Conservation (phyloP, 2,797 vertebrate genomes). For the Diplodus sargus region DNA sequence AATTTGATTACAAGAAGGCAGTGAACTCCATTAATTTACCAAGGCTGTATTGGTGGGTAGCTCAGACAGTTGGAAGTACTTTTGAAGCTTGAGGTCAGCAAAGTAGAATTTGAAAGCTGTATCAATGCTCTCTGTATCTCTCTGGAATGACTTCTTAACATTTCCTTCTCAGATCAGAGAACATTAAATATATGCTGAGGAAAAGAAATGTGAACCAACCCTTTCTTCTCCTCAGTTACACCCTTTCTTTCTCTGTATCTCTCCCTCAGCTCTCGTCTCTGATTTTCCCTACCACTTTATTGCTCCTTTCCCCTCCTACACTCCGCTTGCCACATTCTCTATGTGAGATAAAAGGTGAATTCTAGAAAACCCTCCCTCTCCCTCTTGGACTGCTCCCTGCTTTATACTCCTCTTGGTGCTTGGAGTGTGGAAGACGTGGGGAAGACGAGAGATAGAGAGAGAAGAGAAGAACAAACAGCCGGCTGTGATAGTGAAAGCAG, state of each 20-base stretch:
- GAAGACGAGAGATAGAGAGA: slow-evolving; percentile 36
- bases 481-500: slow-evolving; percentile 68
- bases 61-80: slow-evolving; percentile 38
- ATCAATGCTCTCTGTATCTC: slow-evolving; percentile 56
- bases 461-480: slow-evolving; percentile 57
- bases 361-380: slow-evolving; percentile 42
- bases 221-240: slow-evolving; percentile 41
- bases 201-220: slow-evolving; percentile 45
- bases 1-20: slow-evolving; percentile 16
- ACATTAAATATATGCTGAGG: slow-evolving; percentile 60
- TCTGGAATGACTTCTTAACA: slow-evolving; percentile 85
- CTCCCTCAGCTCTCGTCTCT: slow-evolving; percentile 56
- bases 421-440: slow-evolving; percentile 41
- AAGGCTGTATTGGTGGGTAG: slow-evolving; percentile 21
- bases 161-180: slow-evolving; percentile 82
- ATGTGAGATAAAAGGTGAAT: slow-evolving; percentile 71
- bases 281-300: slow-evolving; percentile 55
- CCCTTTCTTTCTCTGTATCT: slow-evolving; percentile 42
- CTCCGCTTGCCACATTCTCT: slow-evolving; percentile 44
- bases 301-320: slow-evolving; percentile 40
- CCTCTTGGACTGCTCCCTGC: slow-evolving; percentile 39
- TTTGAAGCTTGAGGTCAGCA: slow-evolving; percentile 48
- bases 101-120: slow-evolving; percentile 50
- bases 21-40: slow-evolving; percentile 19
- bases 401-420: slow-evolving; percentile 52